Percentiles rank a stretch among this genome's conserved stretches.
Conservation (phyloP, 2,888 invertebrate genomes). For the Philereme transversata region DNA sequence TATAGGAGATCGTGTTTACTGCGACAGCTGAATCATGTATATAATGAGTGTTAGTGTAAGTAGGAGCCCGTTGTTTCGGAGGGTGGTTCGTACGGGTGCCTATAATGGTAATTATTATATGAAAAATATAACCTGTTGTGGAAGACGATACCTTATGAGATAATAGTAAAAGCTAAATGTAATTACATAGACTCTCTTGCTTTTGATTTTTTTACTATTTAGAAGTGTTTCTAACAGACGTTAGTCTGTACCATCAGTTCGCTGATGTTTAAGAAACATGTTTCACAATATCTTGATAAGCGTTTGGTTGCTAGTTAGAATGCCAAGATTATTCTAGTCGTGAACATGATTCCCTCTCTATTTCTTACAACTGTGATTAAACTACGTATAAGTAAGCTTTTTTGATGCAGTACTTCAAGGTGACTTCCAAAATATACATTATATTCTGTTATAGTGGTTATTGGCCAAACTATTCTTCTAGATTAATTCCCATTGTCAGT, state of each 20-base stretch:
- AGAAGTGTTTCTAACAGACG: conserved; percentile 33
- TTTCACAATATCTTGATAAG: conserved; percentile 19
- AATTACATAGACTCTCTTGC: conserved; percentile 54
- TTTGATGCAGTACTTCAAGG: too few species aligned
- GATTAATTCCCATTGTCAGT: background rate
- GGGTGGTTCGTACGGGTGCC: conserved; percentile 59
- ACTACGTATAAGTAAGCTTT: too few species aligned
- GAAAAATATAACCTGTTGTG: conserved; percentile 74
- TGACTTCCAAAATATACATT: too few species aligned
- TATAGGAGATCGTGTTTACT: conserved; percentile 15
- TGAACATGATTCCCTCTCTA: too few species aligned
- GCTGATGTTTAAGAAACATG: conserved; percentile 32
- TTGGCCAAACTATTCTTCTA: too few species aligned
- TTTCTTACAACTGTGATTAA: too few species aligned
- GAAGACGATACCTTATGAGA: conserved; percentile 79
- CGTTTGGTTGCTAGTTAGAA: background rate
- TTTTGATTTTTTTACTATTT: conserved; percentile 49
- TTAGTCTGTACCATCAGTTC: conserved; percentile 36
- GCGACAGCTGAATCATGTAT: conserved; percentile 52
- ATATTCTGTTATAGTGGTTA: too few species aligned
- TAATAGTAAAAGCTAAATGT: conserved; percentile 65
- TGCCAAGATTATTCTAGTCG: background rate
- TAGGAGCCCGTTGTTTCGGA: conserved; percentile 51
- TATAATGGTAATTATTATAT: conserved; percentile 57
- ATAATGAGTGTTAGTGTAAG: conserved; percentile 71